Evolutionary conservation across 2,797 vertebrate species (phyloP), one percentile per base, ranked within the genome.

Genomic region (Heteromormyrus szaboi): DNA sequence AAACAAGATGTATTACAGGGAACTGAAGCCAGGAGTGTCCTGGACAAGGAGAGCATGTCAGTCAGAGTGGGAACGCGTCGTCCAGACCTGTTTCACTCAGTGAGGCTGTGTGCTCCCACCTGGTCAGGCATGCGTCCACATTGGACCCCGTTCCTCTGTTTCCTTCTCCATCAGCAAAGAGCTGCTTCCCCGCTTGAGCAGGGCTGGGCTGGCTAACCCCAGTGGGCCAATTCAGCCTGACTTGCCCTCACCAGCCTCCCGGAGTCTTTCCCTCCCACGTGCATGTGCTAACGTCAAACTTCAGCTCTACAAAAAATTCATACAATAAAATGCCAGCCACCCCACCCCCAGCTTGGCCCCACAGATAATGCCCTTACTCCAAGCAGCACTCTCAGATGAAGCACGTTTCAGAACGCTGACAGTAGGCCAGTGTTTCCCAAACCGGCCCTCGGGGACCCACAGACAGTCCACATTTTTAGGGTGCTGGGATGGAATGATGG

Each of bases 161-260:
- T 92, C 93, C 91, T 92, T 92, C 90, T 88, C 25, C 88, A 44
- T 5, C 89, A 90, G 90, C 89, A 94, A 92, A 94, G 91, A 93
- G 72, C 92, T 89, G 89, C 89, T 92, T 90, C 90, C 93, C 93
- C 37, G 85, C 90, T 91, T 89, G 72, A 87, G 90, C 90, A 68
- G 72, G 54, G 50, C 53, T 50, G 33, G 48, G 85, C 51, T 87
- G 41, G 79, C 17, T 62, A 86, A 17, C 88, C 72, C 90, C 91
- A 92, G 53, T 84, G 85, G 51, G 92, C 92, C 94, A 91, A 94
- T 93, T 91, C 92, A 93, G 91, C 83, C 79, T 7, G 72, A 79
- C 2, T 22, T 79, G 72, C 37, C 72, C 19, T 79, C 72, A 79
- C 14, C 2, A 44, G 37, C 17, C 72, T 44, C 17, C 65, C 1